phyloP scores from a whole-genome alignment of 2,888 invertebrate genomes.

The Oligia latruncula region DNA sequence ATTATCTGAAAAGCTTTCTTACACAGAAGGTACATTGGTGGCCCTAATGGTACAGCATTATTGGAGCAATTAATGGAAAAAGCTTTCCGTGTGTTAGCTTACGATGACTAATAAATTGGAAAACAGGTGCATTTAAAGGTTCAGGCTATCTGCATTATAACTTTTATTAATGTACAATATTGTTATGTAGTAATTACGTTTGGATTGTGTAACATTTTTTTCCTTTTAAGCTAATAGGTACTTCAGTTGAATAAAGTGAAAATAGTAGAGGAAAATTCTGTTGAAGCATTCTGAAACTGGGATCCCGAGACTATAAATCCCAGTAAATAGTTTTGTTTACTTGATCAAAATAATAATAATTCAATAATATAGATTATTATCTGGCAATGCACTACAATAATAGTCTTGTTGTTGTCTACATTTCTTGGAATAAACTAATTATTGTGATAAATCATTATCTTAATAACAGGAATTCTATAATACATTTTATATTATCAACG shows the following conservation, averaged over 20 bases:
- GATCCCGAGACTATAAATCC: not conserved
- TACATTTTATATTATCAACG: not conserved
- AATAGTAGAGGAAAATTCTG: not conserved
- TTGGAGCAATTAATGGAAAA: not conserved
- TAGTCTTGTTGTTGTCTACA: constrained; percentile 28
- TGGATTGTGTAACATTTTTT: constrained; percentile 28
- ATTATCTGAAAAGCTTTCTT: not conserved
- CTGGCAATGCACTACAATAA: constrained; percentile 1
- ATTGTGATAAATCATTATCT: constrained; percentile 24
- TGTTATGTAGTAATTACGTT: not conserved
- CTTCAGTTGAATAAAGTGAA: not conserved
- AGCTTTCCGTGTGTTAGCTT: not conserved
- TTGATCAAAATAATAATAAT: not conserved
- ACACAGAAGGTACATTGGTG: not conserved
- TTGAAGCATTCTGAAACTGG: not conserved
- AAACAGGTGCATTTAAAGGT: not conserved
- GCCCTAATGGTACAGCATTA: not conserved
- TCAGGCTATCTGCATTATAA: not conserved
- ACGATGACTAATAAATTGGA: not conserved
- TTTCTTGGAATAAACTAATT: constrained; percentile 9
- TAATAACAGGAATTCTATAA: constrained; percentile 9
- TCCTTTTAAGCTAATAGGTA: too few species aligned
- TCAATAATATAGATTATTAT: constrained; percentile 2
- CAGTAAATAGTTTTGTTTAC: constrained; percentile 44
- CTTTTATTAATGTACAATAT: not conserved